Evolutionary conservation across 2,888 invertebrate species (phyloP).

Genomic region (Plebejus argus): DNA sequence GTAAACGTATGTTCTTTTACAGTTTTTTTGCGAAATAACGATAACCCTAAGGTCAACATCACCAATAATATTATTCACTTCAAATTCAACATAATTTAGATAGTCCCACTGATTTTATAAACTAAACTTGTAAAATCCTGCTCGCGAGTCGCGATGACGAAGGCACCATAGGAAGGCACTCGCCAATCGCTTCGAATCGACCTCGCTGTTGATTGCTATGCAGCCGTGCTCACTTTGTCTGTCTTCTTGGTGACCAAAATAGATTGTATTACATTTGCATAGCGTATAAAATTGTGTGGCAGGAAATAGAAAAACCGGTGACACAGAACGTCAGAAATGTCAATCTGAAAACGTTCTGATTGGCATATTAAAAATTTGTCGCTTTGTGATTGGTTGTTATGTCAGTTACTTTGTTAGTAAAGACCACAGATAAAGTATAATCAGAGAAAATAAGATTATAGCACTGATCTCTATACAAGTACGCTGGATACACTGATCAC

Average conservation of each 20-base stretch:
- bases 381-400: not conserved
- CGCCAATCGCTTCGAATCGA: constrained; percentile 37
- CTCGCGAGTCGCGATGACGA: constrained; percentile 68
- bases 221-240: constrained; percentile 9
- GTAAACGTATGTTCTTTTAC: constrained; percentile 66
- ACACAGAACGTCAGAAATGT: not conserved
- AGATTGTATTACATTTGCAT: not conserved
- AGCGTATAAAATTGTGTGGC: not conserved
- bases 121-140: constrained; percentile 48
- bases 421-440: not conserved
- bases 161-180: constrained; percentile 50
- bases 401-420: not conserved
- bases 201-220: constrained; percentile 31
- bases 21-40: constrained; percentile 72
- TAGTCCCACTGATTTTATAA: constrained; percentile 47
- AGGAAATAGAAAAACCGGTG: not conserved
- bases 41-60: constrained; percentile 75
- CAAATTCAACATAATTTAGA: constrained; percentile 65
- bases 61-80: constrained; percentile 74
- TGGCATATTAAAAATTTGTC: not conserved
- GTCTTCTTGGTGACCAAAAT: not conserved
- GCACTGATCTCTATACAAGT: too few species aligned
- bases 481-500: too few species aligned
- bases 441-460: not conserved
- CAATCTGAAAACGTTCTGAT: not conserved